Conservation (phyloP, 2,113 vertebrate genomes). For the Heteronetta atricapilla region DNA sequence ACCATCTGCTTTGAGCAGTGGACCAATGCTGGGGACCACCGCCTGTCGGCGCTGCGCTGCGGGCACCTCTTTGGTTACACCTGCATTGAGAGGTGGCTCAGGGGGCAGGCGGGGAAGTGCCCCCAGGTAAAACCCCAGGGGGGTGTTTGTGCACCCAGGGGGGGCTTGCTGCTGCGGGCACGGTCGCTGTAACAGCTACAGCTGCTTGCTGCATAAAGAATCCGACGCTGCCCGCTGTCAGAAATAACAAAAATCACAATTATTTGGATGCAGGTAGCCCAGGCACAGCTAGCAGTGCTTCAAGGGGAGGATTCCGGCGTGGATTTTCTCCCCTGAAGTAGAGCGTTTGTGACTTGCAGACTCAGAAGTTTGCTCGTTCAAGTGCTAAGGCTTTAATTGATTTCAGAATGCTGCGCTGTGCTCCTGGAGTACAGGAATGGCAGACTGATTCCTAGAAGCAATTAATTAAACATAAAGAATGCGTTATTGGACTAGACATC, state of each 20-base stretch:
- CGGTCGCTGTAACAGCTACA: neutral
- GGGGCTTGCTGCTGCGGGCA: neutral
- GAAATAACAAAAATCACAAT: neutral
- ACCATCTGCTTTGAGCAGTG: slow-evolving; percentile 94
- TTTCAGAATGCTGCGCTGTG: neutral
- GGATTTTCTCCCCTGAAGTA: neutral
- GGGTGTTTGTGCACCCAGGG: neutral
- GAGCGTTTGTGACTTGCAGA: neutral
- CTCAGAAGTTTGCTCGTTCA: neutral
- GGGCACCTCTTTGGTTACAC: slow-evolving; percentile 93
- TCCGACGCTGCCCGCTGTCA: neutral
- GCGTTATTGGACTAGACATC: neutral
- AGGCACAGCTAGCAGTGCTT: neutral
- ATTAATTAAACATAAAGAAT: neutral
- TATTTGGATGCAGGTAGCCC: neutral
- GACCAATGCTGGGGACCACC: slow-evolving; percentile 91
- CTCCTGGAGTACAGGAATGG: neutral
- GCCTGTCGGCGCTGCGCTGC: slow-evolving; percentile 89
- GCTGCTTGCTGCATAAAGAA: neutral
- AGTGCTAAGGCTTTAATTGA: neutral
- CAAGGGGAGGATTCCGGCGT: neutral
- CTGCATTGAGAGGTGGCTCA: slow-evolving; percentile 93
- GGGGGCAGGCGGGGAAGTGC: slow-evolving; percentile 86
- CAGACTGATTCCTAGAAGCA: neutral
- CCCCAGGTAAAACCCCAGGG: slow-evolving; percentile 84